These are phyloP conservation scores for Tetragnatha montana DNA, from an alignment of 2,888 invertebrate genomes.

Conservation along the genomic window DNA sequence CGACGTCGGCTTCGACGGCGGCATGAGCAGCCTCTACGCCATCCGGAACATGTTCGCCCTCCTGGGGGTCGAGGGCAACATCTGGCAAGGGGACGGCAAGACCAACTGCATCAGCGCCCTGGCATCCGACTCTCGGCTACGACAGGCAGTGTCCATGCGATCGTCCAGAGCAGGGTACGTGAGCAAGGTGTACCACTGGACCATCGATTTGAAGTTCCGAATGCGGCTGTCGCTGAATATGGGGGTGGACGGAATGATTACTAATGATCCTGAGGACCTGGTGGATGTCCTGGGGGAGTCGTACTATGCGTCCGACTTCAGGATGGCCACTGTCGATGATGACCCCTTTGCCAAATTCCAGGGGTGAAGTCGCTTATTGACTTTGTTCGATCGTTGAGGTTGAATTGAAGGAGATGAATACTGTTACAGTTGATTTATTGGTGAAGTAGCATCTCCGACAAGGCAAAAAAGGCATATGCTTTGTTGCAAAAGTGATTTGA, in stretches of 20 bases:
- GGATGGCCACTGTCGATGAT: constrained; percentile 53
- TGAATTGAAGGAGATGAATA: too few species aligned
- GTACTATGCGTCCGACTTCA: constrained; percentile 32
- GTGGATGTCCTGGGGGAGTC: constrained; percentile 49
- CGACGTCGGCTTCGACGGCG: constrained; percentile 72
- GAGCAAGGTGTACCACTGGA: constrained; percentile 73
- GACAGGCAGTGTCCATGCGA: constrained; percentile 65
- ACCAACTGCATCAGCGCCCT: constrained; percentile 73
- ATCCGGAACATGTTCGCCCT: constrained; percentile 71
- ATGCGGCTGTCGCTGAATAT: constrained; percentile 67
- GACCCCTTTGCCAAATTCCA: constrained; percentile 41
- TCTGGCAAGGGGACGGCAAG: constrained; percentile 73
- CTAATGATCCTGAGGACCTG: constrained; percentile 65
- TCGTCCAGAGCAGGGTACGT: constrained; percentile 57
- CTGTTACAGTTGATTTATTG: too few species aligned
- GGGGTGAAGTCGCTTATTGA: background rate
- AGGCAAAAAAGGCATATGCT: too few species aligned
- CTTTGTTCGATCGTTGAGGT: too few species aligned
- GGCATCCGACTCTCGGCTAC: constrained; percentile 71
- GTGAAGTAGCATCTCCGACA: too few species aligned
- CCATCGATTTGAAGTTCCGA: constrained; percentile 71
- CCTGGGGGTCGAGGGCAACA: constrained; percentile 63
- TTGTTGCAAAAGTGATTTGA: too few species aligned
- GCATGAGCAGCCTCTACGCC: constrained; percentile 69
- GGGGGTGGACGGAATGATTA: constrained; percentile 59